A percentile compares a stretch with the other conserved stretches of the same genome.
Conservation (phyloP, 2,113 vertebrate genomes). For the Protobothrops flavoviridis region DNA sequence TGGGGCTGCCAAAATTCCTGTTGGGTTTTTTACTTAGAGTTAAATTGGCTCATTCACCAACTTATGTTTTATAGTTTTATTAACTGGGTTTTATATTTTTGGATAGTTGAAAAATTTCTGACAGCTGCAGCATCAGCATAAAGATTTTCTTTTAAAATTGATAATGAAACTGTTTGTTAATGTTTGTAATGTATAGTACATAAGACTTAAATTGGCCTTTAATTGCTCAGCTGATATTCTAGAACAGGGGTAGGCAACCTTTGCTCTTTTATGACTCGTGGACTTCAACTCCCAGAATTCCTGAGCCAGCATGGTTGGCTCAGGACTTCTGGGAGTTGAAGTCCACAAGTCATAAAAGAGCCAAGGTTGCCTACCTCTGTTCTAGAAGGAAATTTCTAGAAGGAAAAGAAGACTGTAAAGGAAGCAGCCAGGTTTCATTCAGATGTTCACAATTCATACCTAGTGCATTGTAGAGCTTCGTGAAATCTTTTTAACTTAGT, state of each 20-base stretch:
- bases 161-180: constrained; percentile 49
- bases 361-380: too few species aligned
- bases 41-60: constrained; percentile 29
- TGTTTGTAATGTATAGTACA: constrained; percentile 47
- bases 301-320: too few species aligned
- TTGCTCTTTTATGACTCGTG: too few species aligned
- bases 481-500: constrained; percentile 53
- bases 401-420: constrained; percentile 36
- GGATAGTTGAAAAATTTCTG: background rate
- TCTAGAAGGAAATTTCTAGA: constrained; percentile 29
- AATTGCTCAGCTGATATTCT: constrained; percentile 39
- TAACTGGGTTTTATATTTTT: constrained; percentile 28
- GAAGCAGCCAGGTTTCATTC: constrained; percentile 50
- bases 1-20: background rate
- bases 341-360: too few species aligned
- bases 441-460: constrained; percentile 43
- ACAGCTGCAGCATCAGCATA: background rate
- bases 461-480: constrained; percentile 4
- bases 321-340: too few species aligned
- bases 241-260: too few species aligned
- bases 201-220: constrained; percentile 45
- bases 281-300: too few species aligned
- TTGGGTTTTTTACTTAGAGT: background rate
- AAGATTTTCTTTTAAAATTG: constrained; percentile 52
- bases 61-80: constrained; percentile 17